Base-by-base conservation (phyloP, 2,113 vertebrate genomes). In the Esox niger region DNA sequence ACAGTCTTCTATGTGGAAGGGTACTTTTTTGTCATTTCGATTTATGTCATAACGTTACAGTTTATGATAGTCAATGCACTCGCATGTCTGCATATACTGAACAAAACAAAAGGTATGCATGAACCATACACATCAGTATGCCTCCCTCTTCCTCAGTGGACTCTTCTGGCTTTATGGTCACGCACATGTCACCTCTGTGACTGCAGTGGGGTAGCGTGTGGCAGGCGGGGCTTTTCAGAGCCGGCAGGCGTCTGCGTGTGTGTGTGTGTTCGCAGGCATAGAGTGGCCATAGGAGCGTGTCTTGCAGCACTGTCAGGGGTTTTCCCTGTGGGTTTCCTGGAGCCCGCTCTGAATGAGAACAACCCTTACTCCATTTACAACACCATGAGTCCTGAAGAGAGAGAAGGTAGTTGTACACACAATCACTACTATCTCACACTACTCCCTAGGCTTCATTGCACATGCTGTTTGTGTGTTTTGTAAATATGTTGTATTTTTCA, bases 301-400 rank as follows among this genome's bases (percentile, higher is more conserved):
- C 84, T 98, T 29, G 93, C 95, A 25, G 95, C 95, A 49, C 91
- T 98, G 74, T 90, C 94, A 13, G 90, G 91, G 32, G 93, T 94
- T 60, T 94, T 98, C 66, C 96, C 96, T 1, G 93, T 96, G 17
- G 94, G 94, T 20, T 97, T 97, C 89, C 88, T 98, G 86, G 96
- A 98, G 88, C 94, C 94, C 9, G 81, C 87, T 49, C 86, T 94
- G 27, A 91, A 96, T 80, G 92, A 90, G 62, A 90, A 92, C 76
- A 95, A 95, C 69, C 76, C 86, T 46, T 90, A 91, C 79, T 97
- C 94, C 17, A 91, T 94, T 86, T 95, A 92, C 84, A 95, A 95
- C 57, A 93, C 88, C 2, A 92, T 91, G 81, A 89, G 84, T 76
- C 76, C 85, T 0, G 71, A 90, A 64, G 92, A 95, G 55, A 90